phyloP scores from a whole-genome alignment of 2,797 vertebrate genomes.

The Aselliscus stoliczkanus region DNA sequence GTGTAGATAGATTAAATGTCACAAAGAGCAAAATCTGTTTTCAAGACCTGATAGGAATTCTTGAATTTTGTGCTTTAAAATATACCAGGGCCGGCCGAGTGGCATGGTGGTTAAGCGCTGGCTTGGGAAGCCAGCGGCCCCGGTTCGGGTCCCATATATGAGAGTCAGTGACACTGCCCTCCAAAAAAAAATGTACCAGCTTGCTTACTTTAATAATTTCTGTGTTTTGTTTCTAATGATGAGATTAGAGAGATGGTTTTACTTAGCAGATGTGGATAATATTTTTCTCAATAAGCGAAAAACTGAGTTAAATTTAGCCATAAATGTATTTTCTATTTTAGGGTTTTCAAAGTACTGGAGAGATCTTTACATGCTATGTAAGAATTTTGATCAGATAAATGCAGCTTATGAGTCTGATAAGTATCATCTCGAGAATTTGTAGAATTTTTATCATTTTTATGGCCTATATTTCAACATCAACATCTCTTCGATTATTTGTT shows the following conservation, averaged over 20 bases:
- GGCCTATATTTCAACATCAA: conserved; percentile 22
- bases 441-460: conserved; percentile 27
- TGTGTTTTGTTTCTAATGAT: conserved; percentile 3
- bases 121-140: no score
- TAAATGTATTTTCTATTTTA: conserved; percentile 15
- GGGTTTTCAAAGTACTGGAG: neutral
- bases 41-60: neutral
- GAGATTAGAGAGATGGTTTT: neutral
- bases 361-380: neutral
- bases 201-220: conserved; percentile 12
- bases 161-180: no score
- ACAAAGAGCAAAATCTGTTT: neutral
- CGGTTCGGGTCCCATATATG: no score
- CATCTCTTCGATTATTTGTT: conserved; percentile 23
- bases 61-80: conserved; percentile 5
- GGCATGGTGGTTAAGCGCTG: no score
- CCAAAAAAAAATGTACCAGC: neutral
- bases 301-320: conserved; percentile 9
- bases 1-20: neutral
- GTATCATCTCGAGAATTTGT: conserved; percentile 31
- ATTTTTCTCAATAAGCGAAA: conserved; percentile 39
- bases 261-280: neutral
- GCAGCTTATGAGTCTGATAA: conserved; percentile 19
- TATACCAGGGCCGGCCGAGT: no score
- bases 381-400: conserved; percentile 52